phyloP scores from a whole-genome alignment of 2,113 vertebrate species.

The Cepphus grylle region DNA sequence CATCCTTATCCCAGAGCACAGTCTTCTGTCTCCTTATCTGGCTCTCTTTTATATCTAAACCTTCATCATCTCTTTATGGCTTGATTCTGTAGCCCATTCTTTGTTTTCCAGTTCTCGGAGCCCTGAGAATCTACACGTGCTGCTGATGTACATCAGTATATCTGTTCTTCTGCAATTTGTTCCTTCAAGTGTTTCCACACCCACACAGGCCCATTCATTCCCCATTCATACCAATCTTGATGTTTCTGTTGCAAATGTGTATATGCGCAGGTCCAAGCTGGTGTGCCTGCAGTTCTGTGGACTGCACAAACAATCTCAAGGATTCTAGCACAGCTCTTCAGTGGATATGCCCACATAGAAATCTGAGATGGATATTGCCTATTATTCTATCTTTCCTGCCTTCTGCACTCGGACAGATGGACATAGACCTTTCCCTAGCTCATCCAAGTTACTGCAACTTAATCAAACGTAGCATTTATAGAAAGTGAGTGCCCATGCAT shows the following conservation, averaged over 20 bases:
- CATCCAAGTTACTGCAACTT: background rate
- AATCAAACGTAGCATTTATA: background rate
- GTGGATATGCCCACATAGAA: background rate
- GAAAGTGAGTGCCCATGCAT: background rate
- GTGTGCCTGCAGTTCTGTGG: background rate
- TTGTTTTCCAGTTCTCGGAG: background rate
- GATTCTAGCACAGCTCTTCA: background rate
- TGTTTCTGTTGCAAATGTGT: background rate
- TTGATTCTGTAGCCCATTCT: background rate
- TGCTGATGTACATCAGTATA: background rate
- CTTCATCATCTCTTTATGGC: background rate
- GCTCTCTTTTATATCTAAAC: background rate
- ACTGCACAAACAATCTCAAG: background rate
- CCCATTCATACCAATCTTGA: background rate
- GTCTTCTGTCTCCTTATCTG: background rate
- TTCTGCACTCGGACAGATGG: background rate
- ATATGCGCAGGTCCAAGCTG: background rate
- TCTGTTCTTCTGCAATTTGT: background rate
- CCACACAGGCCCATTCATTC: background rate
- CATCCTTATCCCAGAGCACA: background rate
- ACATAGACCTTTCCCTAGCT: background rate
- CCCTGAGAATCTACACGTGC: background rate
- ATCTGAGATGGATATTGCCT: background rate
- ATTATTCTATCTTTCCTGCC: background rate
- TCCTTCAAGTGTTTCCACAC: background rate